Base-by-base conservation (phyloP, 2,888 invertebrate genomes). In the Dryomyza anilis region DNA sequence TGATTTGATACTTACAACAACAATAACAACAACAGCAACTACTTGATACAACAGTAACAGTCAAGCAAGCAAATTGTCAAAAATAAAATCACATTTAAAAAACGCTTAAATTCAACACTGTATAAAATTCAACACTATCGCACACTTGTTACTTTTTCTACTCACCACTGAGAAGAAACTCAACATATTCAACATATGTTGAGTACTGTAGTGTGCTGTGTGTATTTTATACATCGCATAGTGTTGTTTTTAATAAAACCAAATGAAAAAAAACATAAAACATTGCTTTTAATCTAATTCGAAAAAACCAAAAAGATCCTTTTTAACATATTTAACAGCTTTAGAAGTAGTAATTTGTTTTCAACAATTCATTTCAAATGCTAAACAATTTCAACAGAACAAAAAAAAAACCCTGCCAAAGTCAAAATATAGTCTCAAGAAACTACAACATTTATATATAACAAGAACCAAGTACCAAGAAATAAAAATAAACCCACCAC, bases 1-100 rank as follows among this genome's bases (percentile, higher is more conserved):
- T 83, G 83, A 82, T 82, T 82, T 82, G 83, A 79, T 80, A 80
- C 77, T 75, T 74, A 71, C 70, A 70, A 72, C 71, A 62, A 68
- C 64, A 67, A 71, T 45, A 63, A 71, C 69, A 55, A 55, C 39
- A 60, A 68, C 52, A 48, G 64, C 27, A 48, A 64, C 61, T 29
- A 55, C 48, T 36, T 43, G 14, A 16, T 53, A 59, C 27, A 36
- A 53, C 53, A 52, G 63, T 23, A 58, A 43, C 63, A 64, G 43
- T n/a, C 46, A 60, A 56, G 61, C 25, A 63, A 50, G 27, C 52
- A 55, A 55, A 45, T 39, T 39, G 16, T 27, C 55, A 61, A 58
- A 53, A 55, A 39, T 48, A 50, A 56, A 65, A 48, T 21, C 46
- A 53, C 46, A 64, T 19, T 56, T 36, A 39, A 48, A 62, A 48